Base-by-base conservation (phyloP, 2,797 vertebrate species). In the Pangasius macronema region DNA sequence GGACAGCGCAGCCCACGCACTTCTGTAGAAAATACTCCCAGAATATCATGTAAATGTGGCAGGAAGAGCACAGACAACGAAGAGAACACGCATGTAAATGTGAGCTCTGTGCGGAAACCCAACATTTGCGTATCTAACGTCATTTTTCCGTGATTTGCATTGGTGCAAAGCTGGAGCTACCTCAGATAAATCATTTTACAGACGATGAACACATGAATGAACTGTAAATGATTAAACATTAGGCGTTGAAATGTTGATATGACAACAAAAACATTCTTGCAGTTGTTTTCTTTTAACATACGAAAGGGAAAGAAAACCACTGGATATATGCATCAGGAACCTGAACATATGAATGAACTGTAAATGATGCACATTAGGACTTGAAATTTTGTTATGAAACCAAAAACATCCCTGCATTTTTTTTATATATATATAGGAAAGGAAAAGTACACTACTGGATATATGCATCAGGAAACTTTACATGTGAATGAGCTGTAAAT, bases 81-180 rank as follows among this genome's bases (percentile, higher is more conserved):
- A 70, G 86, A 57, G 82, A 53, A 53, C 24, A 14, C 36, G 8
- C 42, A 89, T 87, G 81, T 79, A 85, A 88, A 18, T 61, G 70
- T 89, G 55, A 76, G 84, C 59, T 33, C 86, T 67, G 57, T n/a
- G 57, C 68, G 87, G 67, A 92, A 86, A 77, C 46, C 16, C 65
- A 3, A 49, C 14, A 87, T 94, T 95, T 95, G 91, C 93, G 93
- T 95, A 88, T 87, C 55, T 87, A 89, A 86, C 87, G 79, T 90
- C 89, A 89, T 88, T 73, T 85, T 88, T 36, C 82, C 51, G 51
- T 65, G 1, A 91, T 94, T 94, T 94, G 91, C 93, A 93, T 95
- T 88, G 61, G 68, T n/a, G 81, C 61, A 36, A 65, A 39, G 65
- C 61, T 51, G n/a, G 5, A 59, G 55, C 57, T 46, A 27, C 4